Base-by-base conservation (phyloP, 2,113 vertebrate species). In the Donacobius atricapilla region DNA sequence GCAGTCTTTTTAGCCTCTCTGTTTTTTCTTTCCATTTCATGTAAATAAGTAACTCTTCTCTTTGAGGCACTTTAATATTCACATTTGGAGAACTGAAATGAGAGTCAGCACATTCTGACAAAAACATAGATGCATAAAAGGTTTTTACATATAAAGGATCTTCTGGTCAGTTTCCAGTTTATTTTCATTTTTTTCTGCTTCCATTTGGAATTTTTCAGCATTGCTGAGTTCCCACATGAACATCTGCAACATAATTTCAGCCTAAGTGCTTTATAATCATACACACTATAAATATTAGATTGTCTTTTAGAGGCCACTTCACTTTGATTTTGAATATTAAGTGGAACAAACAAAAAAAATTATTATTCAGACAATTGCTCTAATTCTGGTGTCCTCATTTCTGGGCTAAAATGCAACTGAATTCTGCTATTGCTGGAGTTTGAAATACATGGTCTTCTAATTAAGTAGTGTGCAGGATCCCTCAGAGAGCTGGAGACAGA, bases 351-450 rank as follows among this genome's bases (percentile, higher is more conserved):
- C 53, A 91, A 96, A 94, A 82, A 86, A 84, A 63, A 72, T 31
- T 95, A 83, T 65, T 93, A 50, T 84, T 75, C 83, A 94, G 81
- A 97, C 90, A 94, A 95, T 97, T 85, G 81, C 50, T 94, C 60
- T 96, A 96, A 97, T 96, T 96, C 90, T 90, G 58, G 25, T 84
- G 90, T 84, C 92, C 89, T 96, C 42, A 20, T 94, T 97, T 95
- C 93, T 94, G 75, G 78, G 61, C 90, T 94, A 94, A 95, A 93
- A 96, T 84, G 87, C 68, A 87, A 96, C 73, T 71, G 37, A 86
- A 93, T 96, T 95, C 72, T 93, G 44, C 69, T 53, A 13, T 23
- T 81, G 53, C 56, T 7, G 2, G 48, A 60, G 53, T 89, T 83
- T 83, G 64, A 89, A 93, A 88, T 87, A 24, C 25, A 31, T 27